phyloP scores from a whole-genome alignment of 2,888 invertebrate species.

The Gastrophysa polygoni region DNA sequence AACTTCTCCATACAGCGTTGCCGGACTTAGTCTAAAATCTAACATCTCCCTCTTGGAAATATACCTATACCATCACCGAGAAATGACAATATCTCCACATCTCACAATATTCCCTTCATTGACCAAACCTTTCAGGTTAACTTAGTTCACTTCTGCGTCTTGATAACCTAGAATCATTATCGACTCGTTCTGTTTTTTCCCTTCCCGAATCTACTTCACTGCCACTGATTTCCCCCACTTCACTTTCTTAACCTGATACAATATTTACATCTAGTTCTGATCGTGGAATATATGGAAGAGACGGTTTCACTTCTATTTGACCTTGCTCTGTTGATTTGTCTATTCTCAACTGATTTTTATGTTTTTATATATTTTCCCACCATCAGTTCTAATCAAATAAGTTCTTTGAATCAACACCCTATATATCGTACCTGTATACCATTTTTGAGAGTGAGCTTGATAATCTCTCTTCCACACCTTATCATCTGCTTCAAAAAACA shows the following conservation, averaged over 20 bases:
- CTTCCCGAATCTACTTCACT: no score
- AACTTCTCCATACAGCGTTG: no score
- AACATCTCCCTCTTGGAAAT: not conserved
- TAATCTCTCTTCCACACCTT: not conserved
- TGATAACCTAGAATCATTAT: no score
- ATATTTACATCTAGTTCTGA: no score
- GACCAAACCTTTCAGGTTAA: no score
- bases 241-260: not conserved
- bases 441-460: not conserved
- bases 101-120: not conserved
- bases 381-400: slow-evolving; percentile 1
- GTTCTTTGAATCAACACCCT: not conserved
- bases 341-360: not conserved
- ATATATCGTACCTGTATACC: not conserved
- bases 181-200: no score
- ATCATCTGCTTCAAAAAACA: not conserved
- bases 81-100: not conserved
- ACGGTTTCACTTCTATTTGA: no score
- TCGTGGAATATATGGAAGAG: no score
- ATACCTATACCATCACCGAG: not conserved
- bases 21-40: no score
- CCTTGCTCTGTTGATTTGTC: not conserved
- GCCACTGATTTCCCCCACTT: no score
- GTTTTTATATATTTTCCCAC: not conserved
- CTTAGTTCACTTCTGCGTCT: no score